Base-by-base conservation (phyloP, 1,140 invertebrate genomes). In the Heliothis subflexa region DNA sequence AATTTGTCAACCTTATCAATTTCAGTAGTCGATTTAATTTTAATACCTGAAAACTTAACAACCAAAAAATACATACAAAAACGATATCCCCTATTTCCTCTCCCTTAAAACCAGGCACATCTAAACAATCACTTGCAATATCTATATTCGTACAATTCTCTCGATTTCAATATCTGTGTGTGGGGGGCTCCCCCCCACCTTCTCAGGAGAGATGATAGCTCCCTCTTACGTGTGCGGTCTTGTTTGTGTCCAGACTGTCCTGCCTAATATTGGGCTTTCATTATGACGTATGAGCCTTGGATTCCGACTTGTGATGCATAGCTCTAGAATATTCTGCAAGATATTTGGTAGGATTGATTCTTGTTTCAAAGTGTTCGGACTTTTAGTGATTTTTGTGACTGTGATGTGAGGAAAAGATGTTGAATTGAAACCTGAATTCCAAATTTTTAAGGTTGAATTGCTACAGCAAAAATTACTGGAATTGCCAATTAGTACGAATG, bases 191-290 rank as follows among this genome's bases (percentile, higher is more conserved):
- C 81, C 82, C 82, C 80, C 88, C 70, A 82, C 80, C 80, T 89
- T 81, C 72, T 78, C 78, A 88, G 89, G 86, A 87, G 88, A 86
- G 82, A 87, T 88, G 83, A 88, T 88, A 79, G 85, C 83, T 80
- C 84, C 83, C 81, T 88, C 87, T 89, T 88, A 91, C 87, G 85
- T 89, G 55, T 90, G 89, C 87, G 89, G 92, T 92, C 91, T 89
- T 92, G 90, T 92, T 92, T 90, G 89, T 90, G 92, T 90, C 91
- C 88, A 92, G 80, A 77, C 72, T 87, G 81, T 83, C 71, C 75
- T 81, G 84, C 85, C 86, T 89, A 91, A 91, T 91, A 91, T 88
- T 88, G 83, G 83, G 78, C 89, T 88, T 91, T 86, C 86, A 91
- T 89, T 89, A 89, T 88, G 87, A 83, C 79, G 70, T 81, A 86